Conservation (phyloP, 2,113 vertebrate genomes). For the Grammomys dolichurus region DNA sequence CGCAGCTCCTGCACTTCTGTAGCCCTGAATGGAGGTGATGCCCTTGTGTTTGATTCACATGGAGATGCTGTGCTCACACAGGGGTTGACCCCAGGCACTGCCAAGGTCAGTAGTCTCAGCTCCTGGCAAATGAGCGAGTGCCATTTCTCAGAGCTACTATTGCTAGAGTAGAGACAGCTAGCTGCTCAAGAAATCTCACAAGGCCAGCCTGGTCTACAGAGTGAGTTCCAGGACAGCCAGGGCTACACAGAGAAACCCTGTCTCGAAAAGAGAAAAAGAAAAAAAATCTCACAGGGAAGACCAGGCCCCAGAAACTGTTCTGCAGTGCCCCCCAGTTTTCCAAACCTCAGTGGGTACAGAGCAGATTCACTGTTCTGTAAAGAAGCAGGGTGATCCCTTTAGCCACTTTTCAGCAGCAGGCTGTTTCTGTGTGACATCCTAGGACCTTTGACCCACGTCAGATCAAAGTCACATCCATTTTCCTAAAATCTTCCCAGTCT, state of each 20-base stretch:
- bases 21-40: not conserved
- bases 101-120: not conserved
- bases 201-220: not conserved
- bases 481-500: not conserved
- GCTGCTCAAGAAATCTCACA: not conserved
- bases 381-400: not conserved
- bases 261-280: no score
- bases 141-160: not conserved
- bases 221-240: no score
- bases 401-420: not conserved
- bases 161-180: not conserved
- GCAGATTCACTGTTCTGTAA: not conserved
- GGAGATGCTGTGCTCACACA: not conserved
- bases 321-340: not conserved
- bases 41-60: not conserved
- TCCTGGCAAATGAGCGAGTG: not conserved
- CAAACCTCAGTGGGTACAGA: not conserved
- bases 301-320: not conserved
- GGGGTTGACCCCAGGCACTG: not conserved
- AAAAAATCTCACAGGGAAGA: not conserved
- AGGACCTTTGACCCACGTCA: slow-evolving; percentile 16
- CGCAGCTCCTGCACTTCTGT: not conserved
- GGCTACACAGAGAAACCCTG: no score
- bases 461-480: not conserved
- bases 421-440: not conserved